Conservation (phyloP, 2,797 vertebrate genomes). For the Cirrhinus mrigala region DNA sequence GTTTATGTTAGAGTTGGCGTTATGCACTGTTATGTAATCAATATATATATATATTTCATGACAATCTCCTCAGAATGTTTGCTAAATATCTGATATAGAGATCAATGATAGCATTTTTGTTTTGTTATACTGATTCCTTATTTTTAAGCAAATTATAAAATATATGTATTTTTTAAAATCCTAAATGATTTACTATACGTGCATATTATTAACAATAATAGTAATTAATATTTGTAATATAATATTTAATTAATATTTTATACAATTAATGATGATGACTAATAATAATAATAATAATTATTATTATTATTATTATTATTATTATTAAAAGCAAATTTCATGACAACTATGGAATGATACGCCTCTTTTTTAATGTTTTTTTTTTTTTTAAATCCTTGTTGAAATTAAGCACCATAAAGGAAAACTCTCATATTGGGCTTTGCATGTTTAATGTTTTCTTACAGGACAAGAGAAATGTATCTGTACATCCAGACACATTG, state of each 20-base stretch:
- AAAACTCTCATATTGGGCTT: background rate
- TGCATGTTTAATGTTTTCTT: slow-evolving; percentile 1
- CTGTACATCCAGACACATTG: slow-evolving; percentile 32
- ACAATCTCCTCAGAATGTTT: background rate
- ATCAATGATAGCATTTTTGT: background rate
- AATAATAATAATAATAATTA: too few relatives aligned
- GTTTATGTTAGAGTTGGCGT: background rate
- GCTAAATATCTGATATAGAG: background rate
- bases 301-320: too few relatives aligned
- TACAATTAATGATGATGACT: too few relatives aligned
- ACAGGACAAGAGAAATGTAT: background rate
- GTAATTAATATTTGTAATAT: background rate
- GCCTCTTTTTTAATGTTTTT: too few relatives aligned
- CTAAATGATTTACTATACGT: background rate
- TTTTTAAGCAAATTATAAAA: background rate
- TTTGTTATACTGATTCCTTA: background rate
- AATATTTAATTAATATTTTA: background rate
- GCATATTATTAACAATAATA: background rate
- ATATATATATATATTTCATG: background rate
- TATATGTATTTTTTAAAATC: background rate
- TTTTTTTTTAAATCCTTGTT: background rate
- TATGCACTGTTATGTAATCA: background rate
- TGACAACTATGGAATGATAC: background rate
- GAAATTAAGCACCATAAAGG: background rate
- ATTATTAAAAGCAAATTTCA: too few relatives aligned